A percentile compares a stretch with the other conserved stretches of the same genome.
These are phyloP conservation scores for Lepidurus packardi DNA, from an alignment of 1,140 invertebrate genomes.

Conservation along the genomic window DNA sequence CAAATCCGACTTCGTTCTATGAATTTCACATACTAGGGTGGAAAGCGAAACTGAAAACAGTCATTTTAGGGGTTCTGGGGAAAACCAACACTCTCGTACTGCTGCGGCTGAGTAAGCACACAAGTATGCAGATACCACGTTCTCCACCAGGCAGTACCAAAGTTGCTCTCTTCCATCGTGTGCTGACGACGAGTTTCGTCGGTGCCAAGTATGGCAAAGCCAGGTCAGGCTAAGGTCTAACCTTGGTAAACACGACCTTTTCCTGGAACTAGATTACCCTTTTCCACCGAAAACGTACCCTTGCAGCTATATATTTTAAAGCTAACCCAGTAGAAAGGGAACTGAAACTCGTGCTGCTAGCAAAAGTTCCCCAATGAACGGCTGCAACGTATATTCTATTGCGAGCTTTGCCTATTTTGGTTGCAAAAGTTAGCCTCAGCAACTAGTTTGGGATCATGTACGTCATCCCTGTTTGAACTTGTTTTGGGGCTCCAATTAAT, in stretches of 20 bases:
- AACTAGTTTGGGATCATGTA: not conserved
- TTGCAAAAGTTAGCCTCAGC: not conserved
- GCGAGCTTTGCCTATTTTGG: not conserved
- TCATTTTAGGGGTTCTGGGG: slow-evolving; percentile 3
- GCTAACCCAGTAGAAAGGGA: not conserved
- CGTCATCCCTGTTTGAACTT: no score
- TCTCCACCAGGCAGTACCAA: not conserved
- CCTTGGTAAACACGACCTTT: slow-evolving; percentile 21
- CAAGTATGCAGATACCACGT: not conserved
- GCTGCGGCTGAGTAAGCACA: not conserved
- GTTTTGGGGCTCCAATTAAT: no score
- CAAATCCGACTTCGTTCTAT: not conserved
- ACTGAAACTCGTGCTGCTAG: slow-evolving; percentile 6
- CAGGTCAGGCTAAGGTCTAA: not conserved
- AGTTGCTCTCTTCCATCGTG: not conserved
- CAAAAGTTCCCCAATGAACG: not conserved
- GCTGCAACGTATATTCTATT: slow-evolving; percentile 14
- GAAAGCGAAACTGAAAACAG: slow-evolving; percentile 12
- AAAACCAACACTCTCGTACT: not conserved
- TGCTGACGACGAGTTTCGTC: not conserved
- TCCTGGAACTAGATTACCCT: slow-evolving; percentile 12
- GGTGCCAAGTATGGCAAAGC: not conserved
- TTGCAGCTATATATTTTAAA: slow-evolving; percentile 4
- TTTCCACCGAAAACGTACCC: not conserved
- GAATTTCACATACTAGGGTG: not conserved